Conservation (phyloP, 2,888 invertebrate genomes). For the Chrysopilus asiliformis region DNA sequence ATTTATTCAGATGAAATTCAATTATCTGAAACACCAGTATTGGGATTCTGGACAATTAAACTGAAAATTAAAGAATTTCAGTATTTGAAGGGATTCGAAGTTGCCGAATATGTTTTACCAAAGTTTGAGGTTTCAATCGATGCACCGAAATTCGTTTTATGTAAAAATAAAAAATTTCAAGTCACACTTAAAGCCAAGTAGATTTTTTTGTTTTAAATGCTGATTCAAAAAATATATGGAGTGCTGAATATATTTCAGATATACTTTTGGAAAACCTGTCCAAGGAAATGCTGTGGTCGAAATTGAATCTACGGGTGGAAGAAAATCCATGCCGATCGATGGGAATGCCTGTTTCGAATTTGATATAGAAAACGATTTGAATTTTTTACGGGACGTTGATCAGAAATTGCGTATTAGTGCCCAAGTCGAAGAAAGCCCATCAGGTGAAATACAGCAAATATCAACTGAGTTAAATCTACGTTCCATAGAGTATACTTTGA, state of each 20-base stretch:
- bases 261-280: conserved; percentile 60
- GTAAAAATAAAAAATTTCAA: conserved; percentile 59
- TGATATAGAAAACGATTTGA: conserved; percentile 64
- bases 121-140: conserved; percentile 76
- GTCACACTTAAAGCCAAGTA: conserved; percentile 70
- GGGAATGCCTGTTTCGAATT: conserved; percentile 58
- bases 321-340: conserved; percentile 57
- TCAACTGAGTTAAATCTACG: conserved; percentile 66
- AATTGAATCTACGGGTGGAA: conserved; percentile 48
- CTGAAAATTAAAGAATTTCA: conserved; percentile 19
- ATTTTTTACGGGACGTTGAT: conserved; percentile 63
- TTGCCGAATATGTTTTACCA: conserved; percentile 77
- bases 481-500: conserved; percentile 62
- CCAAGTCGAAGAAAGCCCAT: conserved; percentile 78
- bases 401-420: conserved; percentile 78
- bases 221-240: background rate
- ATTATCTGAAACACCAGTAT: conserved; percentile 61
- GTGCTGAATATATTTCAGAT: conserved; percentile 18
- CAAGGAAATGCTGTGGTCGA: conserved; percentile 77
- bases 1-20: conserved; percentile 58
- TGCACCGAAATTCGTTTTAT: conserved; percentile 63
- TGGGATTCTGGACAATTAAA: conserved; percentile 75
- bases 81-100: conserved; percentile 34
- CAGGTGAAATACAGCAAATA: conserved; percentile 68
- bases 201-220: conserved; percentile 21